Evolutionary conservation across 2,797 vertebrate species (phyloP).

Genomic region (Ptychobarbus kaznakovi): DNA sequence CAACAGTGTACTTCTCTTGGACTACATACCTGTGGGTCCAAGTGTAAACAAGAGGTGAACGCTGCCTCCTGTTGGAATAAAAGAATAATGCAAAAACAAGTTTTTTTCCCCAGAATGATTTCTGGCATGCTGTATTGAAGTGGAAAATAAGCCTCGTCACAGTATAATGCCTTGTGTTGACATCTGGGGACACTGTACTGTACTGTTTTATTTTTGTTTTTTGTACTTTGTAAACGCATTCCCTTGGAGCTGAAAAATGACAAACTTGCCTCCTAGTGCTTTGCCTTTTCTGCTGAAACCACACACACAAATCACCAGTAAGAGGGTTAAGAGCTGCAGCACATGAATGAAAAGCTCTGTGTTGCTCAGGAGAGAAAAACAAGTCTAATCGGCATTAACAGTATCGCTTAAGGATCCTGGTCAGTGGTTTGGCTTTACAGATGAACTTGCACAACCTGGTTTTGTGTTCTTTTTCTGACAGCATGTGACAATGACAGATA

Average conservation of each 20-base stretch:
- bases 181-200: neutral
- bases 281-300: neutral
- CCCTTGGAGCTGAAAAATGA: neutral
- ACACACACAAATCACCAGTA: neutral
- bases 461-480: neutral
- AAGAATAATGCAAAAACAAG: slow-evolving; percentile 27
- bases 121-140: neutral
- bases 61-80: slow-evolving; percentile 32
- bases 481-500: neutral
- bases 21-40: neutral
- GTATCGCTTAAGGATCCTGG: neutral
- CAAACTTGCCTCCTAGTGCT: neutral
- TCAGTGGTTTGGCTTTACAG: neutral
- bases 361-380: neutral
- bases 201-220: neutral
- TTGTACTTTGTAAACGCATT: neutral
- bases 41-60: neutral
- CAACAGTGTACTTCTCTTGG: neutral
- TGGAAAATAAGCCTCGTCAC: neutral
- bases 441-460: neutral
- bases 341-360: neutral
- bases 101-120: neutral
- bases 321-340: slow-evolving; percentile 2
- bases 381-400: neutral
- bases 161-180: neutral